Conservation (phyloP, 2,797 vertebrate genomes). For the Agapornis canus region DNA sequence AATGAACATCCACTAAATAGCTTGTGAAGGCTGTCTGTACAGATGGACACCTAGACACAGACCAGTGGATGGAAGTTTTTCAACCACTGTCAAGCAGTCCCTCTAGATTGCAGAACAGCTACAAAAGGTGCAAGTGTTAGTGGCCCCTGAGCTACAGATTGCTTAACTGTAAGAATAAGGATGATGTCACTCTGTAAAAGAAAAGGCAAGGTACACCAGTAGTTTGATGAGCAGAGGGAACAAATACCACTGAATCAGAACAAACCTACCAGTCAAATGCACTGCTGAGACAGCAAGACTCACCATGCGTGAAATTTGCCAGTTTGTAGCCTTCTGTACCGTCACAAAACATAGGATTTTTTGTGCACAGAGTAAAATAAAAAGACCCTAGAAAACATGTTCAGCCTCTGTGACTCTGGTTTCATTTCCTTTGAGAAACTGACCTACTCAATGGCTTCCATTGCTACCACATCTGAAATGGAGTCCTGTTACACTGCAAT, state of each 20-base stretch:
- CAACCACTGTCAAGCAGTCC: neutral
- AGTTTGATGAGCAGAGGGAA: neutral
- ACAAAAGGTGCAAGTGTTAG: neutral
- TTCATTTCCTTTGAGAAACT: neutral
- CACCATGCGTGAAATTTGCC: neutral
- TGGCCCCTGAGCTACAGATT: neutral
- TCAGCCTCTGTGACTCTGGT: neutral
- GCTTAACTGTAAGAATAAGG: neutral
- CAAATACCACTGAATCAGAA: neutral
- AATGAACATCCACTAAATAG: neutral
- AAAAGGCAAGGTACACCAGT: neutral
- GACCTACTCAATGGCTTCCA: neutral
- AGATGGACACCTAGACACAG: neutral
- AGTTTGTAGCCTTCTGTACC: neutral
- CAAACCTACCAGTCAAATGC: rapidly evolving
- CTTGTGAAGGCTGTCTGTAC: neutral
- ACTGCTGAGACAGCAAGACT: neutral
- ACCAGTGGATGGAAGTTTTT: neutral
- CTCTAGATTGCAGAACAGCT: neutral
- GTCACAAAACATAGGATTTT: neutral
- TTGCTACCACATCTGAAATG: neutral
- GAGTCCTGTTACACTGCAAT: neutral
- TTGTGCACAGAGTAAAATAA: neutral
- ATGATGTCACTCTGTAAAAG: neutral
- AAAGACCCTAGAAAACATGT: neutral